Conservation (phyloP, 2,113 vertebrate species). For the Phalacrocorax brasilianus region DNA sequence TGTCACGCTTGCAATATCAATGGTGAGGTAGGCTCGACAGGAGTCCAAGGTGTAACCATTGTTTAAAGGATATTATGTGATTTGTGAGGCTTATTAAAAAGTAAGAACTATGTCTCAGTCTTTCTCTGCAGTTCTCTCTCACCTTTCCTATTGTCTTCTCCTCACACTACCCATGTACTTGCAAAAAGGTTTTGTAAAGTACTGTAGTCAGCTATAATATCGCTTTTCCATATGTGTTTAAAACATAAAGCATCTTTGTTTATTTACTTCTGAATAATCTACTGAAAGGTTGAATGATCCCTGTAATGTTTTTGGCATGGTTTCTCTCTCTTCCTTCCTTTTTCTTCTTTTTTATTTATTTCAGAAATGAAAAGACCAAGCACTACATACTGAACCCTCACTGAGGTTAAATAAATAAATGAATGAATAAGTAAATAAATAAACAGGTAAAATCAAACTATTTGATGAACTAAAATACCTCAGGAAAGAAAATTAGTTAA, state of each 20-base stretch:
- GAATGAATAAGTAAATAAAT: not conserved
- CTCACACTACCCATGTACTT: not conserved
- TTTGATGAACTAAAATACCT: not conserved
- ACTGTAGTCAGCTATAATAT: not conserved
- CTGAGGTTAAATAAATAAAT: not conserved
- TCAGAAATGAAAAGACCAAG: not conserved
- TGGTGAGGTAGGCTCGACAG: not conserved
- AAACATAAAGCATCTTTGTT: not conserved
- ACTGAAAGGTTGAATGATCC: not conserved
- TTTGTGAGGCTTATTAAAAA: slow-evolving; percentile 57
- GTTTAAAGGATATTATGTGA: slow-evolving; percentile 46
- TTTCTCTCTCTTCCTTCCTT: not conserved
- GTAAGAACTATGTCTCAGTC: not conserved
- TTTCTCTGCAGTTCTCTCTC: not conserved
- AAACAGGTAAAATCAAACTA: not conserved
- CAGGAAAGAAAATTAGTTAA: not conserved
- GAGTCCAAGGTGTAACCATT: slow-evolving; percentile 15
- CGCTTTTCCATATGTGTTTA: not conserved
- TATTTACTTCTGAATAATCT: not conserved
- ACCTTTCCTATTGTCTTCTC: not conserved
- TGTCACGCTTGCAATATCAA: not conserved
- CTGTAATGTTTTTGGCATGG: accelerated
- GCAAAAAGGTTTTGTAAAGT: not conserved
- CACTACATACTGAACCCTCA: not conserved
- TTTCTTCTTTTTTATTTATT: not conserved